Evolutionary conservation across 2,888 invertebrate species (phyloP).

Genomic region (Listrodromus nycthemerus): DNA sequence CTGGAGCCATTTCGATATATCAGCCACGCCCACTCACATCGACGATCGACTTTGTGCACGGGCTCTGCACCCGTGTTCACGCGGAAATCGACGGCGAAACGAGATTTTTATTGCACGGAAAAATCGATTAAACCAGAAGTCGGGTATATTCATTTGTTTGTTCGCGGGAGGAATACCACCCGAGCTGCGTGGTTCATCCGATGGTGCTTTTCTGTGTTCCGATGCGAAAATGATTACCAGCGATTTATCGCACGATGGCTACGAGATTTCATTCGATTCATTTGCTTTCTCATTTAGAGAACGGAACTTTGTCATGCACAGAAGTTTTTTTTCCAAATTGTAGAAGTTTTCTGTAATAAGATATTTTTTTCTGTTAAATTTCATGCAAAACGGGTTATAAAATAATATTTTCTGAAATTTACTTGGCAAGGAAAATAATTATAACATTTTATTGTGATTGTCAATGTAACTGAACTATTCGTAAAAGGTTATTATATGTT

Average conservation of each 20-base stretch:
- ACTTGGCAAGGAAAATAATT: neutral
- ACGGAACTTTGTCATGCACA: neutral
- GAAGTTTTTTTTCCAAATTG: neutral
- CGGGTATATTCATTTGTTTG: neutral
- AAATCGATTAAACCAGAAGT: constrained; percentile 68
- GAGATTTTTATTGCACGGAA: constrained; percentile 62
- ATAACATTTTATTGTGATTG: neutral
- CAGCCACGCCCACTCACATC: constrained; percentile 26
- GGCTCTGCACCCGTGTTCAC: too few relatives aligned
- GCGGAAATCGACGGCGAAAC: constrained; percentile 57
- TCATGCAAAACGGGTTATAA: neutral
- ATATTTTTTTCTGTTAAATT: neutral
- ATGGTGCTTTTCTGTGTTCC: constrained; percentile 6
- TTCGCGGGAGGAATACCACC: neutral
- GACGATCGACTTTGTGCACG: constrained; percentile 45
- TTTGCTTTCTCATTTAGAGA: neutral
- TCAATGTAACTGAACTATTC: neutral
- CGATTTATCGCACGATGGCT: constrained; percentile 41
- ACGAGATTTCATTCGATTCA: constrained; percentile 22
- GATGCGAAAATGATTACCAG: constrained; percentile 43
- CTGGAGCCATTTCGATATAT: constrained; percentile 66
- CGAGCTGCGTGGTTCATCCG: constrained; percentile 5
- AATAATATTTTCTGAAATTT: neutral
- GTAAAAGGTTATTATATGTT: neutral
- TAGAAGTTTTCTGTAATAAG: neutral